A percentile compares a stretch with the other conserved stretches of the same genome.
phyloP scores from a whole-genome alignment of 1,140 invertebrate genomes.

The Neodiprion virginianus region DNA sequence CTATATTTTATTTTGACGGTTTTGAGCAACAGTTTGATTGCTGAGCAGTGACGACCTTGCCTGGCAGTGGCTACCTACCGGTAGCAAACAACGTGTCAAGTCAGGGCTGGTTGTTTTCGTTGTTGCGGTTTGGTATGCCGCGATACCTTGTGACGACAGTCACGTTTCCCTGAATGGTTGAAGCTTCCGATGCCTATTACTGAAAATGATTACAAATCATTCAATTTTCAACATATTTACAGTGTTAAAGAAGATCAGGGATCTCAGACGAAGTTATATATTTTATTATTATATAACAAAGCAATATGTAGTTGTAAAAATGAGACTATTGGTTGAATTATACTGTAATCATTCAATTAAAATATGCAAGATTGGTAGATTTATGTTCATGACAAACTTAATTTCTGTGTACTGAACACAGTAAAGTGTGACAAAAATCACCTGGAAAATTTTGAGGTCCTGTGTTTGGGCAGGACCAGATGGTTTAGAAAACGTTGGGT shows the following conservation, averaged over 20 bases:
- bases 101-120: conserved; percentile 51
- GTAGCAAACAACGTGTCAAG: conserved; percentile 52
- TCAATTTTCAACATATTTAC: not conserved
- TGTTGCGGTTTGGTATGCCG: conserved; percentile 61
- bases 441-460: conserved; percentile 92
- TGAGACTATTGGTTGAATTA: not conserved
- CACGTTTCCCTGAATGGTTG: conserved; percentile 94
- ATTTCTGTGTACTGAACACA: no score
- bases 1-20: conserved; percentile 39
- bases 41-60: conserved; percentile 34
- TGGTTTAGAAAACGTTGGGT: conserved; percentile 56
- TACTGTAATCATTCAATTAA: not conserved
- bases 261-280: not conserved
- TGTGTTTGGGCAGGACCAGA: conserved; percentile 63
- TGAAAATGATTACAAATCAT: conserved; percentile 27
- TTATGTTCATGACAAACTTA: no score
- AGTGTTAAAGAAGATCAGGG: not conserved
- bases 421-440: conserved; percentile 22
- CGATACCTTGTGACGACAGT: conserved; percentile 66
- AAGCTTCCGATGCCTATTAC: conserved; percentile 94
- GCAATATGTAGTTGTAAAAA: not conserved
- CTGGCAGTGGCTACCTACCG: conserved; percentile 43
- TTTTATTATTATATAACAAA: not conserved
- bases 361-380: no score
- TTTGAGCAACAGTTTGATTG: conserved; percentile 48